phyloP scores from a whole-genome alignment of 2,113 vertebrate genomes.

The Perca flavescens region DNA sequence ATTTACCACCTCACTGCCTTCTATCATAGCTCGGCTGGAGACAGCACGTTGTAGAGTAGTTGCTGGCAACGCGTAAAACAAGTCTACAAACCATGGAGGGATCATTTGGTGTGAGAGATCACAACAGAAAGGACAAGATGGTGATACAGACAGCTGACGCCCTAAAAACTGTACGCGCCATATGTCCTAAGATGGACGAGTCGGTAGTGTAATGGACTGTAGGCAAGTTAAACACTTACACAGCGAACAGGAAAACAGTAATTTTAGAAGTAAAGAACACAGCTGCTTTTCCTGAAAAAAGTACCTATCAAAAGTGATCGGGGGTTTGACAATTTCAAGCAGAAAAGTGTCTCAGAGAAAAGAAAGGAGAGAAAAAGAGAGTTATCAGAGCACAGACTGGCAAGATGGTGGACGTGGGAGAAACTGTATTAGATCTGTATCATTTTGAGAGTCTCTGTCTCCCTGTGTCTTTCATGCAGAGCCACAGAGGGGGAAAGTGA shows the following conservation, averaged over 20 bases:
- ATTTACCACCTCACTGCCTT: conserved; percentile 65
- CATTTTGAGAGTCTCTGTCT: conserved; percentile 86
- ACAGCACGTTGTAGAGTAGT: conserved; percentile 47
- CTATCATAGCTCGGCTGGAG: conserved; percentile 36
- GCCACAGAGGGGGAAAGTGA: conserved; percentile 76
- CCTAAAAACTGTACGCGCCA: conserved; percentile 23
- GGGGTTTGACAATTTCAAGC: conserved; percentile 45
- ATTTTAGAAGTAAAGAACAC: conserved; percentile 48
- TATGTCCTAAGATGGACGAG: conserved; percentile 40
- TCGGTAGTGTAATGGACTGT: conserved; percentile 37
- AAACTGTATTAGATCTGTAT: conserved; percentile 84
- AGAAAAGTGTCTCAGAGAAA: conserved; percentile 37
- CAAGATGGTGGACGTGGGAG: conserved; percentile 51
- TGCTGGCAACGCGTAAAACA: conserved; percentile 44
- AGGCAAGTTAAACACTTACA: conserved; percentile 45
- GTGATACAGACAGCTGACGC: conserved; percentile 28
- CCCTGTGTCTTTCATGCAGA: conserved; percentile 83
- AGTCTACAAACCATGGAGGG: conserved; percentile 37
- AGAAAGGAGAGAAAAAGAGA: conserved; percentile 76
- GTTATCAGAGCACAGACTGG: conserved; percentile 57
- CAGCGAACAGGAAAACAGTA: conserved; percentile 58
- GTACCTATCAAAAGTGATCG: conserved; percentile 30
- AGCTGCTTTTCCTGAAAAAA: conserved; percentile 53
- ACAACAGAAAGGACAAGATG: conserved; percentile 50
- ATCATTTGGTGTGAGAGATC: conserved; percentile 45